A percentile compares a stretch with the other conserved stretches of the same genome.
These are phyloP conservation scores for Mimas tiliae DNA, from an alignment of 2,888 invertebrate species.

Conservation along the genomic window DNA sequence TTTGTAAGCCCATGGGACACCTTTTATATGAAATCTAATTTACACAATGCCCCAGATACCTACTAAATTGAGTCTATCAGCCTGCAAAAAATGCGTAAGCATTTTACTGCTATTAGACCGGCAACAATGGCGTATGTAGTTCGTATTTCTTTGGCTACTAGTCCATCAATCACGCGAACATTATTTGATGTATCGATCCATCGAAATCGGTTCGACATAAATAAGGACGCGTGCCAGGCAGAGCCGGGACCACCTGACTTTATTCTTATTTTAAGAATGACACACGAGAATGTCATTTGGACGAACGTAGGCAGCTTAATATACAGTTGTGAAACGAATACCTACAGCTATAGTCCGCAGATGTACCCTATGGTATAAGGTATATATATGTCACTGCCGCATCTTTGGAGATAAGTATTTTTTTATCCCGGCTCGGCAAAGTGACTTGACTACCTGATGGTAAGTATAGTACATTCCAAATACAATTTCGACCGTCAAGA, in stretches of 20 bases:
- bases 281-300: slow-evolving; percentile 40
- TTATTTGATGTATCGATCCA: slow-evolving; percentile 77
- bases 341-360: too few relatives aligned
- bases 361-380: too few relatives aligned
- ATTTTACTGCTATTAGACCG: slow-evolving; percentile 41
- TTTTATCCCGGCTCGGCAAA: too few relatives aligned
- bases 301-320: slow-evolving; percentile 23
- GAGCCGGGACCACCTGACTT: slow-evolving; percentile 51
- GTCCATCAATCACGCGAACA: slow-evolving; percentile 76
- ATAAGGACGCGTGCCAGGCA: slow-evolving; percentile 63
- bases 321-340: not conserved
- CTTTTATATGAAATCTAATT: slow-evolving; percentile 8
- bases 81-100: slow-evolving; percentile 21
- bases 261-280: slow-evolving; percentile 47
- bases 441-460: too few relatives aligned
- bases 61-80: slow-evolving; percentile 17
- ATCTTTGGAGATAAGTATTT: too few relatives aligned
- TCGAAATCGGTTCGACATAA: slow-evolving; percentile 53
- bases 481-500: too few relatives aligned
- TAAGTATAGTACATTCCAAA: too few relatives aligned
- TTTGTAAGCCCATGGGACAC: not conserved
- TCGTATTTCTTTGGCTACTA: slow-evolving; percentile 47
- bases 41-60: slow-evolving; percentile 34
- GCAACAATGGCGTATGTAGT: slow-evolving; percentile 53
- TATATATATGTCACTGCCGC: too few relatives aligned